Base-by-base conservation (phyloP, 2,888 invertebrate genomes). In the Cephus nigrinus region DNA sequence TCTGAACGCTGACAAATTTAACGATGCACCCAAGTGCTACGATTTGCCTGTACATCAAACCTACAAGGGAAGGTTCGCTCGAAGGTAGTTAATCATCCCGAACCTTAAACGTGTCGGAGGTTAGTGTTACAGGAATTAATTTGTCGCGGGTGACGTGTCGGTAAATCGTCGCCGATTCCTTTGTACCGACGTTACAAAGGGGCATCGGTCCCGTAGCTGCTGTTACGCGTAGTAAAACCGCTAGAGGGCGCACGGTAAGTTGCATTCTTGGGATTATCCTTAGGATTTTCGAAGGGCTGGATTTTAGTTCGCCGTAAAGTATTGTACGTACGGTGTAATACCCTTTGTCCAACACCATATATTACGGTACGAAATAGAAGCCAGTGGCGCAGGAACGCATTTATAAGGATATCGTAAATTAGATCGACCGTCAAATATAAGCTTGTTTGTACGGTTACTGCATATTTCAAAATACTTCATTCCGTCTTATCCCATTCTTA, bases 111-210 rank as follows among this genome's bases (percentile, higher is more conserved):
- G 88, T 86, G 87, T 88, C 86, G 84, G 85, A 82, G 85, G 87
- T 86, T 87, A 87, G 87, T 84, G 86, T 84, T 85, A 85, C 83
- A 84, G 86, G 88, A 89, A 89, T 89, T 89, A 89, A 89, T 89
- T 89, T 89, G 89, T 88, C 88, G 88, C 83, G 88, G 81, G 86
- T 87, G 88, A 89, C 88, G 87, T 89, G 86, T 87, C 88, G 88
- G 88, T 87, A 89, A 88, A 89, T 89, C 88, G 88, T 88, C 86
- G 87, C 82, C 81, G 83, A 82, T 82, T 71, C 71, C 71, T 71
- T 71, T 71, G 71, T 33, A 55, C 23, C 15, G 55, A 55, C 55
- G 1, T 55, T 55, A 55, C 55, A 55, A 55, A 55, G 9, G 40
- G 9, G 15, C 55, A 55, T 55, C 23, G 55, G 55, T 23, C 55